Evolutionary conservation across 2,888 invertebrate genomes (phyloP), one percentile per base, ranked within the genome.

Genomic region (Coelinius sp.): DNA sequence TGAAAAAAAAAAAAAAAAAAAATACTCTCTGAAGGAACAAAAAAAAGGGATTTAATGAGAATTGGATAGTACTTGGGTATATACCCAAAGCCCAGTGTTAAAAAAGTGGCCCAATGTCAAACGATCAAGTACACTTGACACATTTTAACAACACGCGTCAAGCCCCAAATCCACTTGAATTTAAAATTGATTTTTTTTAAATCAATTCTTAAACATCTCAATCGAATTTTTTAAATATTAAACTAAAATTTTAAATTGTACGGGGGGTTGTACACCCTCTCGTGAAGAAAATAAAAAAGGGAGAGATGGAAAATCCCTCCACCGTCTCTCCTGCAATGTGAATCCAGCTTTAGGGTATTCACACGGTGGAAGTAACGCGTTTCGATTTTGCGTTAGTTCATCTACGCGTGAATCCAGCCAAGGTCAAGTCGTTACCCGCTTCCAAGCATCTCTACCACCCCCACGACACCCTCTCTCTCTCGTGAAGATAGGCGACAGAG

Each of bases 381-480:
- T 87, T 87, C 87, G 87, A 87, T 87, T 87, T 87, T 87, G 83
- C 87, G 85, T 87, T 87, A 87, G 87, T 82, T 83, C 87, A 87
- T 85, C 87, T 87, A 87, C 87, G 87, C 87, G 87, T 87, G 86
- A 87, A 87, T 84, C 87, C 85, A 87, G 85, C 87, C 87, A 87
- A 87, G 87, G 87, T 87, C 87, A 87, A 87, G 87, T 87, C 85
- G 84, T 83, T 84, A 81, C 84, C 84, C 82, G 83, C 80, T 82
- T 83, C 81, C 79, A 79, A 81, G 82, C 81, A 80, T 84, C 80
- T 79, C 77, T 66, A 73, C 80, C 77, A 71, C 76, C 68, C 53
- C 53, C 35, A 44, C 53, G 53, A 27, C 67, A 25, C 56, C 41
- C 70, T 38, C 62, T 56, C 66, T 68, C 59, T 49, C 56, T 31